Conservation (phyloP, 2,888 invertebrate species). For the Hypolimnas misippus region DNA sequence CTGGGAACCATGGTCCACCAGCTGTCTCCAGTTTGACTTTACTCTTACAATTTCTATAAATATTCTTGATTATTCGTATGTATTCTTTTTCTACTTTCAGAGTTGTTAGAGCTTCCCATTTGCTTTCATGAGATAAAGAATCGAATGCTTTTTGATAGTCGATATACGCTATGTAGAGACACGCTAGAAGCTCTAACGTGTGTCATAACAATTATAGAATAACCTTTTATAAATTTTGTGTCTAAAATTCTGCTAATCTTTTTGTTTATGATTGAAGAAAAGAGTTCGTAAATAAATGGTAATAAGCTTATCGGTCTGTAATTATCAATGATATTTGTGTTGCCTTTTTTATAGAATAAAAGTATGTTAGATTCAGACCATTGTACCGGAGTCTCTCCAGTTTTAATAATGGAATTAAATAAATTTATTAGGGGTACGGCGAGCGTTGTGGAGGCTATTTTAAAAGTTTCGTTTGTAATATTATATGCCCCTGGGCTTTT, state of each 20-base stretch:
- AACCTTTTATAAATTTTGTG: too few relatives aligned
- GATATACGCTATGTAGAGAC: too few relatives aligned
- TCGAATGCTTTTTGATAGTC: too few relatives aligned
- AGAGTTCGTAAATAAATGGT: slow-evolving; percentile 30
- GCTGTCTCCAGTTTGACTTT: slow-evolving; percentile 17
- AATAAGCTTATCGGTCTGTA: slow-evolving; percentile 16
- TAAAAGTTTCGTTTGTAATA: slow-evolving; percentile 35
- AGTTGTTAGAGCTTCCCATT: too few relatives aligned
- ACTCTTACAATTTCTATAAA: not conserved
- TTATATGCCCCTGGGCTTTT: slow-evolving; percentile 33
- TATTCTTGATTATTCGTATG: slow-evolving; percentile 10
- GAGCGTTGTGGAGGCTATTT: slow-evolving; percentile 11
- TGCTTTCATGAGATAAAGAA: too few relatives aligned
- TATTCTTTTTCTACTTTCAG: slow-evolving; percentile 14
- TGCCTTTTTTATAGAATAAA: slow-evolving; percentile 35
- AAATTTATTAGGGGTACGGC: slow-evolving; percentile 21
- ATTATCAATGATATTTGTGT: slow-evolving; percentile 26
- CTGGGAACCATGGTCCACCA: slow-evolving; percentile 7
- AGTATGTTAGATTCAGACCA: slow-evolving; percentile 30
- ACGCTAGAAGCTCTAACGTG: not conserved
- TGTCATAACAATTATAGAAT: not conserved
- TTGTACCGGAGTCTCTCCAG: slow-evolving; percentile 14
- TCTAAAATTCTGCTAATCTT: not conserved
- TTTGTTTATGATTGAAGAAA: slow-evolving; percentile 29
- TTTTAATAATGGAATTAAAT: slow-evolving; percentile 18